phyloP scores from a whole-genome alignment of 2,888 invertebrate species.

The Cistogaster globosa region DNA sequence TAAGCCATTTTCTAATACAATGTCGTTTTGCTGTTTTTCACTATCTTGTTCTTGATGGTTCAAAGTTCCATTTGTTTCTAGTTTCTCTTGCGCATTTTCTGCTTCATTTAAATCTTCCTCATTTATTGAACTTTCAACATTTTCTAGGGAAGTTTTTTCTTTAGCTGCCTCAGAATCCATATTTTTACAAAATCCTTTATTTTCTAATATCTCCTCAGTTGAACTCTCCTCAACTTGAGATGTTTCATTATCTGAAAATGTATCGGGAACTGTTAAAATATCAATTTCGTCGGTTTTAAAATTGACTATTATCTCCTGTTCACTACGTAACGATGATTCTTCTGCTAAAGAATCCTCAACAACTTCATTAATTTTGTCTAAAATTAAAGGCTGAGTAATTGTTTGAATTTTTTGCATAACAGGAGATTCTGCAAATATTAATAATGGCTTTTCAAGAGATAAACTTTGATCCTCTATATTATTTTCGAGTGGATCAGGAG shows the following conservation, averaged over 20 bases:
- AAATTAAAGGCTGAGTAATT: neutral
- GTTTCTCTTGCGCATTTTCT: neutral
- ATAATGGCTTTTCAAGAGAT: neutral
- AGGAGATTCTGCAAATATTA: neutral
- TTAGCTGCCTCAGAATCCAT: neutral
- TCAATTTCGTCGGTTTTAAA: neutral
- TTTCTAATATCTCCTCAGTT: neutral
- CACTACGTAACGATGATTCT: neutral
- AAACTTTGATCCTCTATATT: neutral
- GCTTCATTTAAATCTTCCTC: neutral
- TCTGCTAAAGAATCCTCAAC: neutral
- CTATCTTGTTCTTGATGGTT: neutral
- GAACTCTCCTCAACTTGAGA: neutral
- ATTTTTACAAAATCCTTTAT: neutral
- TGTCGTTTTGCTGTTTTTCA: neutral
- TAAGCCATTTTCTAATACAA: neutral
- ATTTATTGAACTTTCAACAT: neutral
- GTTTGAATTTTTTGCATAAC: neutral
- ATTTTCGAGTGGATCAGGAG: neutral
- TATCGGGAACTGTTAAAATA: neutral
- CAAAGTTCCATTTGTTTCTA: constrained; percentile 1
- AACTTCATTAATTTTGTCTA: neutral
- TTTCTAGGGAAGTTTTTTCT: neutral
- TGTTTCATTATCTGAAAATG: neutral
- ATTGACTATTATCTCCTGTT: neutral